These are phyloP conservation scores for Anas bernieri DNA, from an alignment of 2,797 vertebrate genomes.

Conservation along the genomic window DNA sequence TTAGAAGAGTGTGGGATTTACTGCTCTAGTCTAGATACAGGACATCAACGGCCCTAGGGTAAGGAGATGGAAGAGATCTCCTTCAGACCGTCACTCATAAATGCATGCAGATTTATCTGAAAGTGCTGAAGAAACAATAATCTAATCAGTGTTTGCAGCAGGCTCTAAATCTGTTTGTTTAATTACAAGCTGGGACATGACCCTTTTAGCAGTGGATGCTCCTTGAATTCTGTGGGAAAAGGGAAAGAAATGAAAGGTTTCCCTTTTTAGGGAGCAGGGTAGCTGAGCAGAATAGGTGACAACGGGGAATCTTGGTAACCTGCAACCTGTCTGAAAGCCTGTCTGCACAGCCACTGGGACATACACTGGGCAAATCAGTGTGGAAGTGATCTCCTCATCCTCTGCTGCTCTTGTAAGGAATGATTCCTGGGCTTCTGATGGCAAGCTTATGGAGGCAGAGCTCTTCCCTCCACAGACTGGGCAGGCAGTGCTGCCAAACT, in stretches of 20 bases:
- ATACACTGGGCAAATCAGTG: rapidly evolving
- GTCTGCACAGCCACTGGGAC: neutral
- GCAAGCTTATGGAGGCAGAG: rapidly evolving
- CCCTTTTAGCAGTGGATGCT: neutral
- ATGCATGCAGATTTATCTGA: constrained; percentile 40
- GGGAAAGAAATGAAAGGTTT: neutral
- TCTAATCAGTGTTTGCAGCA: constrained; percentile 6
- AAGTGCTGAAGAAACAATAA: constrained; percentile 36
- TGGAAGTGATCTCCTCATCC: neutral
- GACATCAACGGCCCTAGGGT: neutral
- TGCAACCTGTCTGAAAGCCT: neutral
- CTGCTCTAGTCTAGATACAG: constrained; percentile 18
- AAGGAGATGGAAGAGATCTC: neutral
- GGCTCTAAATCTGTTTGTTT: neutral
- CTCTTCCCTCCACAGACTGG: neutral
- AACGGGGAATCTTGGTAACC: neutral
- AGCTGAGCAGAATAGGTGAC: neutral
- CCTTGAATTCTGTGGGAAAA: neutral
- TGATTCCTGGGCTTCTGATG: neutral
- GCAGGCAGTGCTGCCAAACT: neutral
- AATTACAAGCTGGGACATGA: neutral
- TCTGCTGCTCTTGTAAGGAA: neutral
- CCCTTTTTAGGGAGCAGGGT: neutral
- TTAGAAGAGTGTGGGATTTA: neutral
- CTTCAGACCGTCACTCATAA: neutral